Evolutionary conservation across 2,888 invertebrate genomes (phyloP), one percentile per base, ranked within the genome.

Genomic region (Scelioninae gen. 1): DNA sequence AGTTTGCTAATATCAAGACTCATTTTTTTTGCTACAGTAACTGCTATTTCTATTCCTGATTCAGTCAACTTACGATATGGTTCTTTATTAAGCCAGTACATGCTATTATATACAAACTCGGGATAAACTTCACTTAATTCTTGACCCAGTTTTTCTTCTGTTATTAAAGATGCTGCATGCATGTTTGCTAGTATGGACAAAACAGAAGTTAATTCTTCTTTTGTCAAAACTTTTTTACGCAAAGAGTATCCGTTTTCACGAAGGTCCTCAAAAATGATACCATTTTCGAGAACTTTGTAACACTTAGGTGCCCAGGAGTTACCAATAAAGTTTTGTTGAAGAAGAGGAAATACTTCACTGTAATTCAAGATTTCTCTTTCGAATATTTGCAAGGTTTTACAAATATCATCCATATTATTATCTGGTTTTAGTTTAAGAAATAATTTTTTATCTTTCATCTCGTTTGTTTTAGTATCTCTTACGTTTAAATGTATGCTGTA

Each of bases 381-480:
- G 80, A 94, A 94, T 0, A 93, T 93, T 0, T 93, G 93, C 56
- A 92, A 90, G 40, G 94, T 93, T 31, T 90, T 88, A 0, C 94
- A 85, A 0, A 94, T 85, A 82, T 94, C 93, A 87, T 93, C 94
- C 13, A 91, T 88, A 0, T 87, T 87, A 58, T 94, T 92, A 69
- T 91, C 91, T 0, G 95, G 95, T 66, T 94, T 91, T 5, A 93
- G 93, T 89, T 95, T 95, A 0, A 95, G 91, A 87, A 95, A 95
- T 77, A 94, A 94, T 16, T 88, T 89, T 0, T 92, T 15, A 5
- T n/a, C n/a, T n/a, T n/a, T n/a, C n/a, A n/a, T n/a, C n/a, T n/a
- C n/a, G n/a, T n/a, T n/a, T n/a, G n/a, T n/a, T n/a, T n/a, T n/a
- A n/a, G n/a, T n/a, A 0, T 65, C 81, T n/a, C 71, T 56, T 0